Percentiles rank a stretch among this genome's conserved stretches.
Conservation (phyloP, 2,888 invertebrate species). For the Laothoe populi region DNA sequence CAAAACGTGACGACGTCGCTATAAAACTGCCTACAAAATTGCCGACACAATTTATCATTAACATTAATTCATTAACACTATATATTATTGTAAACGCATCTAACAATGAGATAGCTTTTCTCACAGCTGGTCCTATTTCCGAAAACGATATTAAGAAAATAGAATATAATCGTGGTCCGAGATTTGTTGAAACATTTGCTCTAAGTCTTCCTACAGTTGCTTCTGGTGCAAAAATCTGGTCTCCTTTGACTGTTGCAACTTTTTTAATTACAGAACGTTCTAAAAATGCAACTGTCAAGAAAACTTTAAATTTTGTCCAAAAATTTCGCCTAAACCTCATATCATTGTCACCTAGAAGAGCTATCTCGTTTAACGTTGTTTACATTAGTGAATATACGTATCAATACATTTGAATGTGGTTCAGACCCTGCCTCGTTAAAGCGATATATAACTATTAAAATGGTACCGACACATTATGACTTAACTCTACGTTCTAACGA, state of each 20-base stretch:
- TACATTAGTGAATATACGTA: constrained; percentile 57
- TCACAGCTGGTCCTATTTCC: constrained; percentile 68
- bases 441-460: constrained; percentile 72
- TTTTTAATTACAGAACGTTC: neutral
- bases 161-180: constrained; percentile 79
- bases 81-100: constrained; percentile 56
- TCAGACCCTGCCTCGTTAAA: constrained; percentile 83
- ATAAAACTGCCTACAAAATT: constrained; percentile 62
- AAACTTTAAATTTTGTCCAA: constrained; percentile 13
- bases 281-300: constrained; percentile 19
- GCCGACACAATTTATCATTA: constrained; percentile 45
- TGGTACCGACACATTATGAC: constrained; percentile 58
- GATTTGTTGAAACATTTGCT: constrained; percentile 44
- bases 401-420: constrained; percentile 72
- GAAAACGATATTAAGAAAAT: constrained; percentile 53
- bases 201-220: constrained; percentile 1
- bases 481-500: constrained; percentile 25
- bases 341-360: constrained; percentile 58
- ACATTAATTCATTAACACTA: constrained; percentile 45
- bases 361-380: constrained; percentile 62
- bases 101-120: constrained; percentile 77
- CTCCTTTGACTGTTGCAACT: neutral
- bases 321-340: constrained; percentile 2
- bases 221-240: constrained; percentile 29
- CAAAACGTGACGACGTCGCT: constrained; percentile 68